Evolutionary conservation across 2,888 invertebrate species (phyloP).

Genomic region (Iphiclides podalirius): DNA sequence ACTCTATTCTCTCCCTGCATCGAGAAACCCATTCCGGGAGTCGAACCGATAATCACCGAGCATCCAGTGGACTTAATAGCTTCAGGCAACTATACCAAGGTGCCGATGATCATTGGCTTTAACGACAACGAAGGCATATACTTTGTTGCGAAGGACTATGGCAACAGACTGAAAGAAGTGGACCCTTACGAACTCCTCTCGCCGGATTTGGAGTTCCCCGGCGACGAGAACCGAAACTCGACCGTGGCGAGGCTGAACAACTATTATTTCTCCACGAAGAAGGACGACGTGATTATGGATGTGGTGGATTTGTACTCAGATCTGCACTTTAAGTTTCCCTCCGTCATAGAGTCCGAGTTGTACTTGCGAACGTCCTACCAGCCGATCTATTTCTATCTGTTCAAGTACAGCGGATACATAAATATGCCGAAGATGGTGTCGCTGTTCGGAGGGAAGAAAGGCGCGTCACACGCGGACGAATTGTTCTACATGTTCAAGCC

Average conservation of each 20-base stretch:
- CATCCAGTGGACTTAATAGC: slow-evolving; percentile 54
- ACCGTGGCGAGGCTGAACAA: slow-evolving; percentile 46
- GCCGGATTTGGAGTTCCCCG: slow-evolving; percentile 56
- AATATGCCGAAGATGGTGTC: slow-evolving; percentile 66
- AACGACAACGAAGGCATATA: slow-evolving; percentile 68
- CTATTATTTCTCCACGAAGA: slow-evolving; percentile 53
- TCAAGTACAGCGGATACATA: slow-evolving; percentile 59
- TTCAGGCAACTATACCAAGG: slow-evolving; percentile 61
- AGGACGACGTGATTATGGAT: slow-evolving; percentile 61
- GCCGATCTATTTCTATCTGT: slow-evolving; percentile 66
- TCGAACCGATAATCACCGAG: slow-evolving; percentile 54
- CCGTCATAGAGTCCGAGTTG: slow-evolving; percentile 57
- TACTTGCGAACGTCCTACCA: slow-evolving; percentile 53
- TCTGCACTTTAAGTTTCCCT: slow-evolving; percentile 63
- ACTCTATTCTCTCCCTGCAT: slow-evolving; percentile 63
- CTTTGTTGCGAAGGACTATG: slow-evolving; percentile 60
- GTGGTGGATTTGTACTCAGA: slow-evolving; percentile 69
- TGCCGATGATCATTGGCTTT: slow-evolving; percentile 69
- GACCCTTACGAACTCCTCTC: slow-evolving; percentile 47
- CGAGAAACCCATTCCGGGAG: slow-evolving; percentile 57
- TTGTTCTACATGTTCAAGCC: slow-evolving; percentile 70
- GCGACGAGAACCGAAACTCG: slow-evolving; percentile 47
- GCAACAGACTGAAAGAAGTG: slow-evolving; percentile 46
- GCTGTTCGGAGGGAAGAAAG: slow-evolving; percentile 43
- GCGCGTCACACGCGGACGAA: slow-evolving; percentile 70